phyloP scores from a whole-genome alignment of 2,113 vertebrate species.

The Cochlearius cochlearius region DNA sequence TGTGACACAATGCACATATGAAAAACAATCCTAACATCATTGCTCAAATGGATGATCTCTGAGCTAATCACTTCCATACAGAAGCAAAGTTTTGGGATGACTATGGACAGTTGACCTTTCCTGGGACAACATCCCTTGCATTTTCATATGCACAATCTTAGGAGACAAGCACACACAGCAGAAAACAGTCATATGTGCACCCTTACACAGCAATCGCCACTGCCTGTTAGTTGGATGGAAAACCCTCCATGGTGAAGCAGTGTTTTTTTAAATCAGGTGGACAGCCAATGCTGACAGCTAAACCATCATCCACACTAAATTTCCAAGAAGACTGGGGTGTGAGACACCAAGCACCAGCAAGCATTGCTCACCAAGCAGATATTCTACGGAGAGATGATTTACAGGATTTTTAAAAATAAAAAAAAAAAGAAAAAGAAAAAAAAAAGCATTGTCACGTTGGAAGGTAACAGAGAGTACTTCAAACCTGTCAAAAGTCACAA shows the following conservation, averaged over 20 bases:
- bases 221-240: not conserved
- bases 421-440: not conserved
- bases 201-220: not conserved
- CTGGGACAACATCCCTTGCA: not conserved
- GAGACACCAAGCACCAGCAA: not conserved
- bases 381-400: fast-evolving
- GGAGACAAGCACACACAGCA: not conserved
- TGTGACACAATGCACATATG: not conserved
- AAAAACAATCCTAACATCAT: fast-evolving
- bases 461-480: not conserved
- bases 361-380: not conserved
- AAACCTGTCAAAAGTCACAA: not conserved
- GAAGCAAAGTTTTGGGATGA: fast-evolving
- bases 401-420: not conserved
- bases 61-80: not conserved
- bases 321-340: not conserved
- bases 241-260: not conserved
- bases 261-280: not conserved
- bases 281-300: not conserved
- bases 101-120: not conserved
- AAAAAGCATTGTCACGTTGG: not conserved
- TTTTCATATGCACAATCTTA: not conserved
- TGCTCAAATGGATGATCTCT: not conserved
- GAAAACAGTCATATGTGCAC: fast-evolving
- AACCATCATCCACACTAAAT: not conserved